Conservation (phyloP, 2,113 vertebrate species). For the Pelecanus crispus region DNA sequence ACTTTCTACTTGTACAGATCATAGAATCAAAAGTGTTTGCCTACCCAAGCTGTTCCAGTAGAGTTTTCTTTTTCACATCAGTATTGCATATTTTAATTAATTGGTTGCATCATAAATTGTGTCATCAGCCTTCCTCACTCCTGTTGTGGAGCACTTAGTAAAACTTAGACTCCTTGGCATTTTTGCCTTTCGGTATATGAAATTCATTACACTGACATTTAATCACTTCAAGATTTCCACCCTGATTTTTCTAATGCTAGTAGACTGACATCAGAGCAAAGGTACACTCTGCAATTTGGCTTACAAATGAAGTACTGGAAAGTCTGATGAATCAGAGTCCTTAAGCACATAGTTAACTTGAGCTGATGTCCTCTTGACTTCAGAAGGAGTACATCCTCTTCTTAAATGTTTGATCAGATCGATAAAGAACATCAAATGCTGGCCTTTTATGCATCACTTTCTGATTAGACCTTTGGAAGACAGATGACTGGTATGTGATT, state of each 20-base stretch:
- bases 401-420: neutral
- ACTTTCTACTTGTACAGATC: neutral
- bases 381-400: neutral
- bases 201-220: neutral
- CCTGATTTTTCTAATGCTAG: neutral
- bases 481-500: neutral
- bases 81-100: neutral
- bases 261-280: neutral
- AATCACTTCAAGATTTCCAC: neutral
- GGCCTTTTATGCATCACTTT: neutral
- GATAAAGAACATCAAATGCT: neutral
- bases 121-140: neutral
- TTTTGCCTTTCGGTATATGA: neutral
- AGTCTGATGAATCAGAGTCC: neutral
- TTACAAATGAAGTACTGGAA: constrained; percentile 1
- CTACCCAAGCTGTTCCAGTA: neutral
- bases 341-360: neutral
- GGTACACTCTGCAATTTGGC: neutral
- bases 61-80: neutral
- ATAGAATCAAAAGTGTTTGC: neutral
- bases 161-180: neutral
- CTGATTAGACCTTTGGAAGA: neutral
- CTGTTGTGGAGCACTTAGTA: neutral
- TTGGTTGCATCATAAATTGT: neutral
- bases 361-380: neutral